These are phyloP conservation scores for Mystacides longicornis DNA, from an alignment of 2,888 invertebrate genomes.

Conservation along the genomic window DNA sequence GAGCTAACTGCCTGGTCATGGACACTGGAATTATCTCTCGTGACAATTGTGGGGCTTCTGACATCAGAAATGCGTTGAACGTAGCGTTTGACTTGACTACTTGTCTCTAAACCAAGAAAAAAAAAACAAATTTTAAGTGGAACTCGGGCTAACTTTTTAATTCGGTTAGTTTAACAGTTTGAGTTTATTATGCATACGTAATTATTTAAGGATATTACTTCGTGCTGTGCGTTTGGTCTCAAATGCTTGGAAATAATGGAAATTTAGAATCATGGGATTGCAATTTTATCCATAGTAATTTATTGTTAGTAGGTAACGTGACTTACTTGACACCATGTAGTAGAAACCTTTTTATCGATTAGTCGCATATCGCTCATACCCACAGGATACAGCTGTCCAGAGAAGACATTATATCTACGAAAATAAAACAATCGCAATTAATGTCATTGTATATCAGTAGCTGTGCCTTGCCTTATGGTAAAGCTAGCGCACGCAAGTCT, in stretches of 20 bases:
- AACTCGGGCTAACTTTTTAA: too few species aligned
- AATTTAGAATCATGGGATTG: too few species aligned
- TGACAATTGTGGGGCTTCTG: constrained; percentile 52
- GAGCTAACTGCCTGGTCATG: constrained; percentile 59
- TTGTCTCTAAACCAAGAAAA: constrained; percentile 48
- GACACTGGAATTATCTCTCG: constrained; percentile 53
- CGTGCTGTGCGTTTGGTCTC: too few species aligned
- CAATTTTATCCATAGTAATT: too few species aligned
- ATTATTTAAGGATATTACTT: too few species aligned
- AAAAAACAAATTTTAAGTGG: neutral
- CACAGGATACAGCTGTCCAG: constrained; percentile 63
- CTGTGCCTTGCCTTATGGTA: too few species aligned
- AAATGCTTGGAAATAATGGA: too few species aligned
- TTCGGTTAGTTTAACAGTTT: too few species aligned
- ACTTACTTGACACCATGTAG: constrained; percentile 73
- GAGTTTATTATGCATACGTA: too few species aligned
- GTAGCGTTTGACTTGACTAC: constrained; percentile 62
- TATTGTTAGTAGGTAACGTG: too few species aligned
- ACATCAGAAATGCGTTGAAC: constrained; percentile 67
- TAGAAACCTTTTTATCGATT: constrained; percentile 65
- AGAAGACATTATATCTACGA: constrained; percentile 56
- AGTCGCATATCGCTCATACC: constrained; percentile 70
- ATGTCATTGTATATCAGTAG: too few species aligned
- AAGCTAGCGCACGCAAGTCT: too few species aligned
- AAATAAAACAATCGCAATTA: neutral